Conservation (phyloP, 92 coral and sea anemone genomes). For the Scolanthus callimorphus region DNA sequence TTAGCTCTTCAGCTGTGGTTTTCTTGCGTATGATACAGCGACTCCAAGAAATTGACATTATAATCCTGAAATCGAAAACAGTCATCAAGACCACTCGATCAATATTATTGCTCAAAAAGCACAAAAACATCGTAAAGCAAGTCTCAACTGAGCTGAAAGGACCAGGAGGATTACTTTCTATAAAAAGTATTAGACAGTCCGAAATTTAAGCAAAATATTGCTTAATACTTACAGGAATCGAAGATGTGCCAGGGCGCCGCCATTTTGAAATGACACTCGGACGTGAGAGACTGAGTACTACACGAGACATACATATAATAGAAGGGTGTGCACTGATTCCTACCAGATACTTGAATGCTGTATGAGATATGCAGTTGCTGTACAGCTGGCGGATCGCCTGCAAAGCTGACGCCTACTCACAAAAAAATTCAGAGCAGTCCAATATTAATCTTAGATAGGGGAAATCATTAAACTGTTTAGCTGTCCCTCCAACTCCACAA, state of each 20-base stretch:
- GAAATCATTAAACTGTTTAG: no score
- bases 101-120: slow-evolving; percentile 3
- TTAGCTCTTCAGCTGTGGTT: slow-evolving; percentile 42
- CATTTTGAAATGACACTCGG: slow-evolving; percentile 26
- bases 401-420: no score
- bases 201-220: neutral
- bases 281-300: slow-evolving; percentile 25
- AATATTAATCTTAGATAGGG: no score
- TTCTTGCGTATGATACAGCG: slow-evolving; percentile 45
- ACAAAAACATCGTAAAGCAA: neutral
- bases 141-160: neutral
- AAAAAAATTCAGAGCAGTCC: no score
- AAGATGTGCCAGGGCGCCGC: slow-evolving; percentile 39
- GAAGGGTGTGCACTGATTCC: no score
- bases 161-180: neutral
- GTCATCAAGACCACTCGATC: slow-evolving; percentile 6
- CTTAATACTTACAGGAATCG: slow-evolving; percentile 26
- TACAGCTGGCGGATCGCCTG: no score
- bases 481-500: no score
- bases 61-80: slow-evolving; percentile 11
- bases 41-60: slow-evolving; percentile 35
- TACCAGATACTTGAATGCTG: no score
- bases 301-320: no score
- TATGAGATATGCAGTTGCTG: no score
- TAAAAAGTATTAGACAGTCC: no score